Evolutionary conservation across 92 coral and sea anemone genomes (phyloP).

Genomic region (Bergia sp.): DNA sequence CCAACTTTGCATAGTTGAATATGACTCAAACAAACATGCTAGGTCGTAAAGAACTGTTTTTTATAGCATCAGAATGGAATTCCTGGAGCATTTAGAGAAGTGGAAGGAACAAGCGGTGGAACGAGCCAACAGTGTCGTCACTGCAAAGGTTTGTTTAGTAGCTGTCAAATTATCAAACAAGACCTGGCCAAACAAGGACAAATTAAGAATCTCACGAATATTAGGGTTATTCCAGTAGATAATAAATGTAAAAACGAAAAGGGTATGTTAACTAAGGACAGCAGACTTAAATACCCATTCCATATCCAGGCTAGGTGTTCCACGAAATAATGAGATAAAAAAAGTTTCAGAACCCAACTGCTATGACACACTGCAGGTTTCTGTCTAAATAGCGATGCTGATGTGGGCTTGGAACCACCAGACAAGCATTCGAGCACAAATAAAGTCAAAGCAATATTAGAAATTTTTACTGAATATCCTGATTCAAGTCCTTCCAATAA

Average conservation of each 20-base stretch:
- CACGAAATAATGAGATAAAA: too few species aligned
- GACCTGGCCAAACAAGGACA: neutral
- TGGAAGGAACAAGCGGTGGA: constrained; percentile 95
- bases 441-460: too few species aligned
- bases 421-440: too few species aligned
- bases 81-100: constrained; percentile 90
- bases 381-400: too few species aligned
- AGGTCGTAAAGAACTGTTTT: neutral
- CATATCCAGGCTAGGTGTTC: too few species aligned
- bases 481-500: neutral
- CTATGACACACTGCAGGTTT: too few species aligned
- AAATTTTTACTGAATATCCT: too few species aligned
- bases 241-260: neutral
- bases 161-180: neutral
- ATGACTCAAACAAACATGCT: neutral
- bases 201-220: too few species aligned
- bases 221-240: neutral
- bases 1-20: neutral
- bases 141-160: constrained; percentile 78
- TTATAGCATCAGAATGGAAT: constrained; percentile 82
- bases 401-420: too few species aligned
- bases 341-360: too few species aligned
- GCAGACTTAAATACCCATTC: too few species aligned
- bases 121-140: constrained; percentile 89
- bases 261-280: neutral